Base-by-base conservation (phyloP, 2,797 vertebrate species). In the Neopelma chrysocephalum region DNA sequence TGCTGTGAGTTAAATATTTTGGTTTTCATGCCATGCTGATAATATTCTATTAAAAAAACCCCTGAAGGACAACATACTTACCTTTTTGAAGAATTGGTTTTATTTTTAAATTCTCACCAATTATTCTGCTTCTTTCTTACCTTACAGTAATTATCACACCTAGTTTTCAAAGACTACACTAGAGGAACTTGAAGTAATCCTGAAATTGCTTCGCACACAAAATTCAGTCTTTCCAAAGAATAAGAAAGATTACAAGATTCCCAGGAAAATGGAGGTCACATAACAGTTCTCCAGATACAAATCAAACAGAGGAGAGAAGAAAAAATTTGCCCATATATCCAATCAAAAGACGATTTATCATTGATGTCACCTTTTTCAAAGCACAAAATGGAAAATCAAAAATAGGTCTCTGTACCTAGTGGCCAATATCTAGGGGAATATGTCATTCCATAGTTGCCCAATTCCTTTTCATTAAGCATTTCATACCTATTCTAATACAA, bases 41-140 rank as follows among this genome's bases (percentile, higher is more conserved):
- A 65, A 54, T 25, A 50, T 6, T 8, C 4, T 42, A 42, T 9
- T 62, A 80, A 79, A 77, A 77, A 40, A 38, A 10, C 0, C 0
- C 32, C 42, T 82, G 17, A 66, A 79, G 19, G 2, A 29, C 47
- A 87, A 73, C 21, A n/a, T 47, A 31, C 8, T 16, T 18, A 47
- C 6, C 27, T 17, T 0, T 40, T 54, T 40, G 40, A 62, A 61
- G 9, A 69, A 69, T 1, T 40, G 4, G 4, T 15, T 20, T 77
- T 71, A 8, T n/a, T 73, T 90, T 64, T 29, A 62, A 92, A 62
- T 56, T 83, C 19, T 70, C n/a, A 77, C 15, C 22, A 45, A n/a
- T 40, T 72, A 45, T 19, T 58, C 31, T 48, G n/a, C 34, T 68
- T 26, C 14, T 94, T 80, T 75, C 34, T 93, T 48, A 53, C 12